Conservation (phyloP, 2,888 invertebrate genomes). For the Drosophila greeni region DNA sequence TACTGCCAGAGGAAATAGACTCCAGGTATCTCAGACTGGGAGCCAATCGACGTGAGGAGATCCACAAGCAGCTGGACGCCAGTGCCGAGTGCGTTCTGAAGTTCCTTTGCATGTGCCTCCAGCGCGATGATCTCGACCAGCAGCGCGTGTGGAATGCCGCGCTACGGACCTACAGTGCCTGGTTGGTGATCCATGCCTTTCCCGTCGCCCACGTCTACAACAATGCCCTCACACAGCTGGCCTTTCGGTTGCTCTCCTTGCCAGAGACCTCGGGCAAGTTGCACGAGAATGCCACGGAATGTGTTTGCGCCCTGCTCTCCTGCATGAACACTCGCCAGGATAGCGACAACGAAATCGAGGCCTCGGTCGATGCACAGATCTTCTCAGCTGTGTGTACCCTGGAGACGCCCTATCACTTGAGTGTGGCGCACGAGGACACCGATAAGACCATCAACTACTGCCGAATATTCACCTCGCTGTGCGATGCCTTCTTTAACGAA, state of each 20-base stretch:
- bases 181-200: conserved; percentile 92
- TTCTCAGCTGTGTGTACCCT: conserved; percentile 89
- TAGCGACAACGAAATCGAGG: conserved; percentile 6
- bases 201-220: conserved; percentile 85
- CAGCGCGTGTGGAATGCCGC: conserved; percentile 84
- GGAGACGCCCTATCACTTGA: conserved; percentile 91
- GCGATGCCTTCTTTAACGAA: conserved; percentile 92
- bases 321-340: conserved; percentile 83
- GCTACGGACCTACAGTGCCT: conserved; percentile 92
- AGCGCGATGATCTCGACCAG: conserved; percentile 82
- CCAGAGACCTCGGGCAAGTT: conserved; percentile 83
- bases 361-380: conserved; percentile 86
- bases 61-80: conserved; percentile 87
- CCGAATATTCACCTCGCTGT: conserved; percentile 91
- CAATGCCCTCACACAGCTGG: conserved; percentile 85
- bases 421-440: conserved; percentile 95
- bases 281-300: conserved; percentile 95
- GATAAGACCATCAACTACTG: conserved; percentile 97
- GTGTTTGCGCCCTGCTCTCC: conserved; percentile 91
- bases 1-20: conserved; percentile 97
- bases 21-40: conserved; percentile 90
- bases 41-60: conserved; percentile 92
- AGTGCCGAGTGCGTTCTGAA: conserved; percentile 88
- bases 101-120: conserved; percentile 88
- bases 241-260: conserved; percentile 85